A percentile compares a stretch with the other conserved stretches of the same genome.
These are phyloP conservation scores for Dolichoris vasculosae DNA, from an alignment of 1,140 invertebrate genomes.

Conservation along the genomic window DNA sequence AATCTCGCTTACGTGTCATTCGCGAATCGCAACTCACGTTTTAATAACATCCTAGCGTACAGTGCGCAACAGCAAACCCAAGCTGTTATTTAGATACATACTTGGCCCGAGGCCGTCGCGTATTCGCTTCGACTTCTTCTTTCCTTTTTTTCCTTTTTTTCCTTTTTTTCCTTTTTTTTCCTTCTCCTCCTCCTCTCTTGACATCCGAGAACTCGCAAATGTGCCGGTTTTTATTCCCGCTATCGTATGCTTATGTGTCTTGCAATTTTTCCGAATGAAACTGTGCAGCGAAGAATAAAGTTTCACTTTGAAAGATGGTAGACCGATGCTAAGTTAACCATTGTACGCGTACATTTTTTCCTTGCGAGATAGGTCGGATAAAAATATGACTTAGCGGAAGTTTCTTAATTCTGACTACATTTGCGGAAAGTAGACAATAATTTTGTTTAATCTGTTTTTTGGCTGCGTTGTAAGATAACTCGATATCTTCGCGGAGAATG, in stretches of 20 bases:
- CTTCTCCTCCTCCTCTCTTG: not conserved
- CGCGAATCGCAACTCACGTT: slow-evolving; percentile 64
- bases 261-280: not conserved
- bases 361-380: no score
- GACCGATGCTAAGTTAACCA: not conserved
- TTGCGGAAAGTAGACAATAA: no score
- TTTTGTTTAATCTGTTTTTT: no score
- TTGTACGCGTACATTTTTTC: no score
- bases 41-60: slow-evolving; percentile 61
- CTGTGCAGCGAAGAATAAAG: not conserved
- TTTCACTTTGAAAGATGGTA: not conserved
- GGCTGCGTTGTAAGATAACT: no score
- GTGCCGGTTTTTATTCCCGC: not conserved
- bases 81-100: slow-evolving; percentile 65
- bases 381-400: no score
- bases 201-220: not conserved
- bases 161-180: not conserved
- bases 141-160: not conserved
- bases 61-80: slow-evolving; percentile 48
- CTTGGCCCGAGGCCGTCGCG: slow-evolving; percentile 16
- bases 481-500: no score
- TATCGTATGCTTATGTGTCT: not conserved
- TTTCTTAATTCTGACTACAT: no score
- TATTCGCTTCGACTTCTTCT: not conserved
- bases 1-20: slow-evolving; percentile 65